Percentiles rank a stretch among this genome's conserved stretches.
Conservation (phyloP, 2,113 vertebrate genomes). For the Amblyornis subalaris region DNA sequence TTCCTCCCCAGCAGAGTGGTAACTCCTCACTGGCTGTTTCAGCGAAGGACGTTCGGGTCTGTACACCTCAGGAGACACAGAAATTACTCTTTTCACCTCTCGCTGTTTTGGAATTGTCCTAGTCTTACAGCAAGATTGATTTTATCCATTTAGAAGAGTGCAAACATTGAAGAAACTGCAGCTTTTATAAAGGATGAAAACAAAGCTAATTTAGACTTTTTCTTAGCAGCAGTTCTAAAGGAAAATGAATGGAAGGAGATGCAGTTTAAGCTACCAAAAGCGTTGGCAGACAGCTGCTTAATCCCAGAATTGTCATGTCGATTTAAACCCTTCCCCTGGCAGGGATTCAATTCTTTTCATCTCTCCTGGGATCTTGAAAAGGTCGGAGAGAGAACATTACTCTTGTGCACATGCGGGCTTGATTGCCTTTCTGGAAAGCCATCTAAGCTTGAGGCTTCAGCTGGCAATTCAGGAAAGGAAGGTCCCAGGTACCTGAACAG, state of each 20-base stretch:
- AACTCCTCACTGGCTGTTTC: background rate
- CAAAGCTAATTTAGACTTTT: background rate
- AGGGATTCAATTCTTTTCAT: slow-evolving; percentile 42
- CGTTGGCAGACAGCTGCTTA: slow-evolving; percentile 25
- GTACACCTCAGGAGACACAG: background rate
- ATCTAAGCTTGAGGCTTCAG: background rate
- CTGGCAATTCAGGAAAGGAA: background rate
- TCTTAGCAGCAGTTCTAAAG: background rate
- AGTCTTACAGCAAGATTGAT: background rate
- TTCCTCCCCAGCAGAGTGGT: background rate
- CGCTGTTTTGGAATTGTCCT: background rate
- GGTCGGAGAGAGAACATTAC: slow-evolving; percentile 46
- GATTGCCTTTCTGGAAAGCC: background rate
- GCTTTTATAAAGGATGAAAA: background rate
- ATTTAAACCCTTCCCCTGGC: slow-evolving; percentile 20
- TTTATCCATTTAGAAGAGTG: background rate
- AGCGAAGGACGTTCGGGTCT: background rate
- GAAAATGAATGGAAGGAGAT: background rate
- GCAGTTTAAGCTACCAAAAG: background rate
- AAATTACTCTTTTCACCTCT: background rate
- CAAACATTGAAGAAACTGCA: background rate
- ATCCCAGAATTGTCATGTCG: slow-evolving; percentile 50
- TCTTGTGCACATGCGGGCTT: background rate
- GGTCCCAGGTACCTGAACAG: background rate
- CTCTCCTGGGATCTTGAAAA: slow-evolving; percentile 48